Percentiles rank a stretch among this genome's conserved stretches.
These are phyloP conservation scores for Gavia stellata DNA, from an alignment of 2,113 vertebrate species.

Conservation along the genomic window DNA sequence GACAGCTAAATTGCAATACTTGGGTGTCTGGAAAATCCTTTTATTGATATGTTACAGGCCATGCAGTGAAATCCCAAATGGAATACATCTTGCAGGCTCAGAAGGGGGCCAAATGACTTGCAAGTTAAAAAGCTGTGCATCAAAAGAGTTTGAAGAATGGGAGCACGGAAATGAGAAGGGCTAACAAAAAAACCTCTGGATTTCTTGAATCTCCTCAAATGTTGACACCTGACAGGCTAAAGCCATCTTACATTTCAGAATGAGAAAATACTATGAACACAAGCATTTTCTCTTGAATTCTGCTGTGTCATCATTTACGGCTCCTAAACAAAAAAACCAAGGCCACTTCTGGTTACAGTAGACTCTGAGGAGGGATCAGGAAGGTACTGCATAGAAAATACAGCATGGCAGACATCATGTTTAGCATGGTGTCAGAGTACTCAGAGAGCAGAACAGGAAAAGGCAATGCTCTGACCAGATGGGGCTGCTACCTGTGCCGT, in stretches of 20 bases:
- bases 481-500: neutral
- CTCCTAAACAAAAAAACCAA: neutral
- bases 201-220: neutral
- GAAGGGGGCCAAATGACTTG: neutral
- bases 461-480: neutral
- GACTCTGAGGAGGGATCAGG: neutral
- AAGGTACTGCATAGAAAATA: neutral
- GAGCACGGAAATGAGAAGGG: neutral
- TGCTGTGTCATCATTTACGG: neutral
- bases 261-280: neutral
- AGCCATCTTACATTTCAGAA: neutral
- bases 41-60: neutral
- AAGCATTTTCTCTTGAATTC: neutral
- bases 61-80: neutral
- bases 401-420: rapidly evolving
- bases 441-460: neutral
- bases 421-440: neutral
- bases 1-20: neutral
- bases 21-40: neutral
- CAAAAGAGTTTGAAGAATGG: neutral
- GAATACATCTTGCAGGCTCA: neutral
- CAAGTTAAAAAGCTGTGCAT: neutral
- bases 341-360: neutral
- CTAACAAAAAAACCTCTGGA: neutral
- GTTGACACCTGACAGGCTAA: neutral